Conservation (phyloP, 2,113 vertebrate genomes). For the Nycticebus coucang region DNA sequence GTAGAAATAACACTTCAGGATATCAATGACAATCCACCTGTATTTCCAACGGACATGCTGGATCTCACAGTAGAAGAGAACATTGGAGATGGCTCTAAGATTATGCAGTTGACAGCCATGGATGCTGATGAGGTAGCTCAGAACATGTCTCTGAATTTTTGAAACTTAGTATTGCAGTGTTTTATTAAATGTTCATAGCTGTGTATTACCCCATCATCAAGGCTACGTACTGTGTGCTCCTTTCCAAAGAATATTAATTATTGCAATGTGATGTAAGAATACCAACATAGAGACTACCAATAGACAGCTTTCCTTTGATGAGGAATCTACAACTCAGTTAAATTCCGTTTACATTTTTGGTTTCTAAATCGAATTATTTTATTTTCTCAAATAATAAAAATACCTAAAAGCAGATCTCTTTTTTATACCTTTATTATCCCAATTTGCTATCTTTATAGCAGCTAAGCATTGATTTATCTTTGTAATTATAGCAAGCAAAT, state of each 20-base stretch:
- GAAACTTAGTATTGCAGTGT: background rate
- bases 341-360: background rate
- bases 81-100: conserved; percentile 95
- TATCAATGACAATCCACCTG: conserved; percentile 97
- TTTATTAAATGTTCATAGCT: background rate
- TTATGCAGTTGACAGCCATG: conserved; percentile 96
- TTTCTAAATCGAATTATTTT: background rate
- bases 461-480: background rate
- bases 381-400: background rate
- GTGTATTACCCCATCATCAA: background rate
- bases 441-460: background rate
- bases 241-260: background rate
- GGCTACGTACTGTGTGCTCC: background rate
- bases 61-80: conserved; percentile 98
- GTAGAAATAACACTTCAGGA: conserved; percentile 99
- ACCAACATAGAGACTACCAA: background rate
- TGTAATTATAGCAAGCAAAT: conserved; percentile 4
- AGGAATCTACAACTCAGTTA: background rate
- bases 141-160: background rate
- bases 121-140: conserved; percentile 96
- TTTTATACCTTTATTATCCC: background rate
- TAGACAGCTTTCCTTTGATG: background rate
- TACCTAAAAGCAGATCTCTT: background rate
- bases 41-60: conserved; percentile 95
- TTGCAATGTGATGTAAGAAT: background rate